Conservation (phyloP, 2,113 vertebrate species). For the Nipponia nippon region DNA sequence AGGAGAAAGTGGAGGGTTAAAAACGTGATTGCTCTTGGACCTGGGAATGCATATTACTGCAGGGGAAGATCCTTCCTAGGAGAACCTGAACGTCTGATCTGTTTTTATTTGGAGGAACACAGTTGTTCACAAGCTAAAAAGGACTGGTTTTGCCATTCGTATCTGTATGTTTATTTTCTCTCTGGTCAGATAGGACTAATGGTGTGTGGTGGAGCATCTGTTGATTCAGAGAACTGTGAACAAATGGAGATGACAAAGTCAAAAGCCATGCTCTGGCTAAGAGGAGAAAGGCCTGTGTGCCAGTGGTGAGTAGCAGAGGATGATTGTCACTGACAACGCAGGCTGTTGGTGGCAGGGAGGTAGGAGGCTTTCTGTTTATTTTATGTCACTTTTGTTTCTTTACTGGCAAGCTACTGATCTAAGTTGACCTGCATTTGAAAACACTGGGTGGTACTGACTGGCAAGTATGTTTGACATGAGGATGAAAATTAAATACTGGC, state of each 20-base stretch:
- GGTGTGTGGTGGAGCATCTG: not conserved
- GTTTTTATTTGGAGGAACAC: not conserved
- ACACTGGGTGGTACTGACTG: not conserved
- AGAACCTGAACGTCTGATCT: not conserved
- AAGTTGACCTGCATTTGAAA: constrained; percentile 5
- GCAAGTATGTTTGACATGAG: not conserved
- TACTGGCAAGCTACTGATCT: constrained; percentile 1
- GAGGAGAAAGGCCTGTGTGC: not conserved
- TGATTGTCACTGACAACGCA: not conserved
- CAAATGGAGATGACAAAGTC: not conserved
- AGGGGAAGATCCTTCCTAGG: not conserved
- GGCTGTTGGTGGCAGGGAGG: not conserved
- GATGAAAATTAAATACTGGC: not conserved
- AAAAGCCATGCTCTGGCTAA: not conserved
- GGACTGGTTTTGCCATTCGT: not conserved
- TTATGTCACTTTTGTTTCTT: not conserved
- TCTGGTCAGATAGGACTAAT: not conserved
- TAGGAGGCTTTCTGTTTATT: not conserved
- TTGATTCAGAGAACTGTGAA: constrained; percentile 3
- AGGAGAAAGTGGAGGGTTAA: not conserved
- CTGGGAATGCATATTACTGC: not conserved
- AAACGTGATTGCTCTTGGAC: not conserved
- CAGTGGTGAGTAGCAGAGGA: not conserved
- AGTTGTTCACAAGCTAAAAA: not conserved
- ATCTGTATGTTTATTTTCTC: not conserved